A percentile compares a stretch with the other conserved stretches of the same genome.
These are phyloP conservation scores for Eilema griseolum DNA, from an alignment of 2,888 invertebrate species.

Conservation along the genomic window DNA sequence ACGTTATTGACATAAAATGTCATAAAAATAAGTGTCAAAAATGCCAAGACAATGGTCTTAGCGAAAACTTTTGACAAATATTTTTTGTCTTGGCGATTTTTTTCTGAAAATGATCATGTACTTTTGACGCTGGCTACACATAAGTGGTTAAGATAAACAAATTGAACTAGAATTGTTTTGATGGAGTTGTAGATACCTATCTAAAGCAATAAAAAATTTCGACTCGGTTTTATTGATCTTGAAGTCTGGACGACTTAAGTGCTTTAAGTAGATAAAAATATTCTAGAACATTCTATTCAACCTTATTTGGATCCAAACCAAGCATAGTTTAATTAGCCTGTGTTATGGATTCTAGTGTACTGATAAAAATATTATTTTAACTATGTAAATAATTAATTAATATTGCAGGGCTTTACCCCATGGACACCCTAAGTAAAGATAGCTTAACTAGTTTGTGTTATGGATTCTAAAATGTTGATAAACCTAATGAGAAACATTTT, in stretches of 20 bases:
- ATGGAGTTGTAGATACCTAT: not conserved
- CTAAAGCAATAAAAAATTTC: not conserved
- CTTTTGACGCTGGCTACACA: not conserved
- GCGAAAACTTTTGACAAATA: too few relatives aligned
- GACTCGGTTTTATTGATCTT: conserved; percentile 7
- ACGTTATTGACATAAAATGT: too few relatives aligned
- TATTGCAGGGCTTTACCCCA: too few relatives aligned
- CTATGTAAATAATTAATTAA: too few relatives aligned
- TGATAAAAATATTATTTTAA: too few relatives aligned
- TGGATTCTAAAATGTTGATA: not conserved
- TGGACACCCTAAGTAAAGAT: too few relatives aligned
- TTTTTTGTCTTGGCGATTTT: too few relatives aligned
- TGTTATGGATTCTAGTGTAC: not conserved
- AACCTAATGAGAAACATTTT: too few relatives aligned
- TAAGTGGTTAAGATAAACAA: not conserved
- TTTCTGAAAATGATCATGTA: too few relatives aligned
- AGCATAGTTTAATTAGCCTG: too few relatives aligned
- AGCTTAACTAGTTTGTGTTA: not conserved
- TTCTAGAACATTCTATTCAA: not conserved
- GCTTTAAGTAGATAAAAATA: not conserved
- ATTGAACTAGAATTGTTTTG: not conserved
- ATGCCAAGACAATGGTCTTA: too few relatives aligned
- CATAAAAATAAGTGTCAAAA: too few relatives aligned
- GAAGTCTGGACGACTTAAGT: not conserved
- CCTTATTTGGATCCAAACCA: not conserved